Evolutionary conservation across 2,113 vertebrate genomes (phyloP).

Genomic region (Abramis brama): DNA sequence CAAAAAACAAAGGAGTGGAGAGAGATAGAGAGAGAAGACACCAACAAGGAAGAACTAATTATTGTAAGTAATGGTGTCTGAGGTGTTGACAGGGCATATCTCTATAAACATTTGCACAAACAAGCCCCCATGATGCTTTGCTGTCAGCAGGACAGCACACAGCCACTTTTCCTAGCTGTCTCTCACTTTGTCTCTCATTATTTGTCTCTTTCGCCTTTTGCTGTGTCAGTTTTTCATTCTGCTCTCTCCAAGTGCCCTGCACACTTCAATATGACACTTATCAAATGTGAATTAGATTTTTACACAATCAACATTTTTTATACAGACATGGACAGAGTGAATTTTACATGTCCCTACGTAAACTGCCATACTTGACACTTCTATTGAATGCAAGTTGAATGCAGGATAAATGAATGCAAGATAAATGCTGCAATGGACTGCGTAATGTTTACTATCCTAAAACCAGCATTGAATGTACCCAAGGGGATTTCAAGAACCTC

Average conservation of each 20-base stretch:
- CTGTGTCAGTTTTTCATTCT: not conserved
- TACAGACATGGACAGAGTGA: not conserved
- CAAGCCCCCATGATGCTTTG: conserved; percentile 17
- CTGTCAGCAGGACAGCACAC: not conserved
- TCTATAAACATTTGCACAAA: conserved; percentile 46
- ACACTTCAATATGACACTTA: conserved; percentile 5
- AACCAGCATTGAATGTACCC: not conserved
- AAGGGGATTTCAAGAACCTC: not conserved
- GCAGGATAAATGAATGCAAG: not conserved
- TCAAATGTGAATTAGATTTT: not conserved
- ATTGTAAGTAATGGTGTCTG: conserved; percentile 51
- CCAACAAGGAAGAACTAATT: conserved; percentile 53
- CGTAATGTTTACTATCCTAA: not conserved
- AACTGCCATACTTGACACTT: not conserved
- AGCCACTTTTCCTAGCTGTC: not conserved
- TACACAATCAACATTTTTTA: not conserved
- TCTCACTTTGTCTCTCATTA: conserved; percentile 9
- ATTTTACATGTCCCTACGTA: not conserved
- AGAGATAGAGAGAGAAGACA: conserved; percentile 30
- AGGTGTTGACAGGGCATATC: conserved; percentile 48
- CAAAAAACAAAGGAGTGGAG: conserved; percentile 36
- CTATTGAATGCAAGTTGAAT: not conserved
- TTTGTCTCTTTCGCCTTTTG: conserved; percentile 10
- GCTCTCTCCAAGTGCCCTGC: not conserved
- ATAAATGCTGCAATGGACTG: not conserved